Evolutionary conservation across 2,888 invertebrate genomes (phyloP).

Genomic region (Panorpa germanica): DNA sequence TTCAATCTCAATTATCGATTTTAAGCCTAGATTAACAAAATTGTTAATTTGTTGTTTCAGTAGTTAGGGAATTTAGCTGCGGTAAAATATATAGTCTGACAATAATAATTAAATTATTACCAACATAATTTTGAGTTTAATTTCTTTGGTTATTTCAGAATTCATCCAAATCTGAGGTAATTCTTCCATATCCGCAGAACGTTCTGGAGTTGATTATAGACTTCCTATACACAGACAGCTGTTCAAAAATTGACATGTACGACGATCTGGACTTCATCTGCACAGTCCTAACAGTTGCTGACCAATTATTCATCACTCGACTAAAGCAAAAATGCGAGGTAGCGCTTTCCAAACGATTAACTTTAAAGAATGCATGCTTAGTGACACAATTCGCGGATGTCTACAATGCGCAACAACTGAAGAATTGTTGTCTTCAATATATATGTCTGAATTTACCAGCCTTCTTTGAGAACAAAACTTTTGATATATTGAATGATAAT

Average conservation of each 20-base stretch:
- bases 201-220: slow-evolving; percentile 48
- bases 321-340: slow-evolving; percentile 55
- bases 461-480: slow-evolving; percentile 43
- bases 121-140: too few relatives aligned
- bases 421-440: slow-evolving; percentile 54
- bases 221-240: slow-evolving; percentile 57
- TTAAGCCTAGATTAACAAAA: too few relatives aligned
- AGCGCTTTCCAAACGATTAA: slow-evolving; percentile 40
- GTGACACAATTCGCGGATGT: slow-evolving; percentile 54
- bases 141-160: slow-evolving; percentile 26
- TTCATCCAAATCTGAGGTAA: slow-evolving; percentile 28
- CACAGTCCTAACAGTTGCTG: slow-evolving; percentile 50
- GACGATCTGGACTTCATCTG: too few relatives aligned
- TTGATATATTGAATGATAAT: slow-evolving; percentile 41
- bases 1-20: too few relatives aligned
- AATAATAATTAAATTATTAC: too few relatives aligned
- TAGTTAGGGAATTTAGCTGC: too few relatives aligned
- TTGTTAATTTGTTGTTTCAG: too few relatives aligned
- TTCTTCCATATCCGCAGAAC: slow-evolving; percentile 37
- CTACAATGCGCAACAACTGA: slow-evolving; percentile 57
- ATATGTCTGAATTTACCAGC: slow-evolving; percentile 55
- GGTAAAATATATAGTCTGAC: too few relatives aligned
- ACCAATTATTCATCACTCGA: slow-evolving; percentile 55
- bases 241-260: slow-evolving; percentile 47
- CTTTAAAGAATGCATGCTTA: slow-evolving; percentile 56